Base-by-base conservation (phyloP, 2,113 vertebrate species). In the Podarcis muralis region DNA sequence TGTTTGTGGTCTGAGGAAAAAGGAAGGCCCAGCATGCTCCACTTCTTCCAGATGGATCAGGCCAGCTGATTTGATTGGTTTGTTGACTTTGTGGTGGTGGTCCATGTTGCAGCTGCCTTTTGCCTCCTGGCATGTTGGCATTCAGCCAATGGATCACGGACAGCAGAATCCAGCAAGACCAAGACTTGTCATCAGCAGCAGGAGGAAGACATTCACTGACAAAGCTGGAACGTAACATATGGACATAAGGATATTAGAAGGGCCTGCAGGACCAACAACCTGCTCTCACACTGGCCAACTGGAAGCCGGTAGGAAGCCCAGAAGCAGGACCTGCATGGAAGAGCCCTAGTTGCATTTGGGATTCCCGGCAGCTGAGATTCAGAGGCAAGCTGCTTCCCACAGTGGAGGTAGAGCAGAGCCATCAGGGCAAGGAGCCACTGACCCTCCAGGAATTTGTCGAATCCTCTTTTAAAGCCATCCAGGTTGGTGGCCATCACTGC, bases 131-230 rank as follows among this genome's bases (percentile, higher is more conserved):
- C 48, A 30, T 37, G 8, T 72, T 82, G 86, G 72, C 74, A 23
- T 25, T 27, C 37, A 74, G 71, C 37, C 40, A 43, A 23, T 74
- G 71, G 80, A 79, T 91, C 87, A 87, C 0, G 22, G 89, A 88
- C 87, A 25, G 53, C 25, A 71, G 27, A 88, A 76, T 89, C 43
- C 25, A 62, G 92, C 71, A 77, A 92, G 87, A 43, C 92, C 40
- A 77, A 88, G 0, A 32, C 66, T 90, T 90, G 85, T 89, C 83
- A 11, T 48, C 48, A 79, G 83, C 90, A 95, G 93, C 86, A 95
- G 77, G 87, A 92, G 84, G 57, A 71, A 80, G 80, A 66, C 8
- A 1, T 75, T 69, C 59, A 66, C 5, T 22, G 88, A 82, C 86
- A 89, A 68, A 90, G 83, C 92, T 92, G 93, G 0, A 32, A 40